Percentiles rank a stretch among this genome's conserved stretches.
Evolutionary conservation across 2,888 invertebrate genomes (phyloP).

Genomic region (Tipula confusa): DNA sequence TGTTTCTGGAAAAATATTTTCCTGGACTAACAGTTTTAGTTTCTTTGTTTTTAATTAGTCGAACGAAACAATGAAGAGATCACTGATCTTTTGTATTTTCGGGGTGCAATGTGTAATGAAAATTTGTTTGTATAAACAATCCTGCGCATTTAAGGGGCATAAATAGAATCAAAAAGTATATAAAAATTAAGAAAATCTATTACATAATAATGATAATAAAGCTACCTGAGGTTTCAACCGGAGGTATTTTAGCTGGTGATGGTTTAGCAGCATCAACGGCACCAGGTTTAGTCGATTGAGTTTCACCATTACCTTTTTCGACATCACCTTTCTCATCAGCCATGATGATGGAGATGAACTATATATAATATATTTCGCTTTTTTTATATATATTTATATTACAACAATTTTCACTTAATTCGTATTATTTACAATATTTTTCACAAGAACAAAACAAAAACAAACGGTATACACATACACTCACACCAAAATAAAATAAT

Average conservation of each 20-base stretch:
- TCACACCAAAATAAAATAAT: not conserved
- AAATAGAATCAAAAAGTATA: not conserved
- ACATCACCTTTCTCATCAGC: conserved; percentile 28
- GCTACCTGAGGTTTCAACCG: conserved; percentile 14
- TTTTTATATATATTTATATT: not conserved
- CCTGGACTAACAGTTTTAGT: not conserved
- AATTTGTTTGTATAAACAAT: not conserved
- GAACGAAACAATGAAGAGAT: conserved; percentile 15
- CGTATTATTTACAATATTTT: not conserved
- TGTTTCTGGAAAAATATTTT: not conserved
- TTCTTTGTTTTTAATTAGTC: not conserved
- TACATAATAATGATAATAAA: not conserved
- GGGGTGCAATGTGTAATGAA: not conserved
- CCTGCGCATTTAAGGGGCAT: not conserved
- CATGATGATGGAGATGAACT: conserved; percentile 5
- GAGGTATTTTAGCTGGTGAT: not conserved
- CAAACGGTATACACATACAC: not conserved
- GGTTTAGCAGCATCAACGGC: not conserved
- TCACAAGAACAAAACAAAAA: conserved; percentile 1
- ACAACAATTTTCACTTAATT: conserved; percentile 14
- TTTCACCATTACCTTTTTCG: conserved; percentile 29
- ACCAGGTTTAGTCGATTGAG: not conserved
- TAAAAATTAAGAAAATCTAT: not conserved
- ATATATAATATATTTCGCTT: not conserved
- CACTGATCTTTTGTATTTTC: not conserved